Conservation (phyloP, 2,797 vertebrate genomes). For the Kryptolebias ocellatus region DNA sequence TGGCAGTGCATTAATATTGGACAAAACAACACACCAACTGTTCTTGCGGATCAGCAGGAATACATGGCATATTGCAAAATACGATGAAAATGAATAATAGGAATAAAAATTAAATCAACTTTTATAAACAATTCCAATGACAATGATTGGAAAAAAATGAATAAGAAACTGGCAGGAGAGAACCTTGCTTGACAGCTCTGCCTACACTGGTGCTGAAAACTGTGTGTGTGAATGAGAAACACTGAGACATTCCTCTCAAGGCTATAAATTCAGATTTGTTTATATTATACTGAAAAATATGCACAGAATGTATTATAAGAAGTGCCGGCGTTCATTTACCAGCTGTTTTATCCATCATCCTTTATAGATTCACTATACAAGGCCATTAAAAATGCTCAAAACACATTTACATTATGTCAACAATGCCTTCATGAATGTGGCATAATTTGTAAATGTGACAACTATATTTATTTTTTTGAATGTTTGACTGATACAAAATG, state of each 20-base stretch:
- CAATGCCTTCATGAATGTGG: too few relatives aligned
- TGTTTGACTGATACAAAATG: too few relatives aligned
- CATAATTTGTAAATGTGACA: too few relatives aligned
- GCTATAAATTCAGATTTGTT: not conserved
- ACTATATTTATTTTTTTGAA: too few relatives aligned
- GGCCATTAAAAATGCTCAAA: too few relatives aligned
- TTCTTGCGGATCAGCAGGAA: not conserved
- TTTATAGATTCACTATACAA: not conserved
- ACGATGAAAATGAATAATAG: not conserved
- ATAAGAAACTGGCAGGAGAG: too few relatives aligned
- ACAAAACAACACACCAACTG: not conserved
- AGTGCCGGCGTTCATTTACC: too few relatives aligned
- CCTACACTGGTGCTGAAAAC: too few relatives aligned
- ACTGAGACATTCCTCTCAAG: too few relatives aligned
- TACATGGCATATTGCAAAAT: not conserved
- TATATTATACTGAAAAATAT: not conserved
- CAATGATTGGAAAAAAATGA: not conserved
- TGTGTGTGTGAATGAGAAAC: not conserved
- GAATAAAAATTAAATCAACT: not conserved
- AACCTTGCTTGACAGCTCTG: too few relatives aligned
- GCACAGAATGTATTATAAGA: not conserved
- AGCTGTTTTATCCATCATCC: not conserved
- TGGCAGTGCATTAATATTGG: not conserved
- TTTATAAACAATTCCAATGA: not conserved
- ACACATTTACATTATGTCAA: too few relatives aligned